Evolutionary conservation across 1,140 invertebrate species (phyloP).

Genomic region (Brachionus calyciflorus): DNA sequence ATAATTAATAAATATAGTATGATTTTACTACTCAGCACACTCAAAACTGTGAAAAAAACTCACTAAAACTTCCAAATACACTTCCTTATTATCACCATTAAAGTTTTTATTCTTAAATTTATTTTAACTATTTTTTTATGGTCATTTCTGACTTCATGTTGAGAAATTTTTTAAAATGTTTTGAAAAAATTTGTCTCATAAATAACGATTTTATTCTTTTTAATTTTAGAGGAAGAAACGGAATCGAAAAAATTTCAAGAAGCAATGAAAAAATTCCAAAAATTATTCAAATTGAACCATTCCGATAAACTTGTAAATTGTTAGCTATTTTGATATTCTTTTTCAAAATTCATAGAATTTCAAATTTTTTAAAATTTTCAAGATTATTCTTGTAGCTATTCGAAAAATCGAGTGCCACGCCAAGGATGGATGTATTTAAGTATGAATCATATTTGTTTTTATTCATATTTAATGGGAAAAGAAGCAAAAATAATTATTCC

Average conservation of each 20-base stretch:
- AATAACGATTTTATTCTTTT: constrained; percentile 47
- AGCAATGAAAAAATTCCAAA: constrained; percentile 78
- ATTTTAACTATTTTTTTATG: no score
- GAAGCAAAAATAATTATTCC: constrained; percentile 82
- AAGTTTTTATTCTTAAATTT: no score
- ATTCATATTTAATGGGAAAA: constrained; percentile 85
- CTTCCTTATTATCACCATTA: no score
- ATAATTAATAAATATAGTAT: no score
- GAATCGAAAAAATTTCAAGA: constrained; percentile 76
- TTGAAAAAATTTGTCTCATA: no score
- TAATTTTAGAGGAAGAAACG: constrained; percentile 58
- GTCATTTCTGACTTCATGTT: no score
- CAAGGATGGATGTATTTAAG: constrained; percentile 95
- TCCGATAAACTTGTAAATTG: constrained; percentile 95
- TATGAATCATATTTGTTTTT: constrained; percentile 90
- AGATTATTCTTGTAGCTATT: constrained; percentile 74
- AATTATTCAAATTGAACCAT: constrained; percentile 81
- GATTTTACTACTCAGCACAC: no score
- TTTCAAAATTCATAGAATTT: constrained; percentile 24
- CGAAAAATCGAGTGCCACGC: constrained; percentile 82
- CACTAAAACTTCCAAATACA: no score
- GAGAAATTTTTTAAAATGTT: no score
- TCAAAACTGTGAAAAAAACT: no score
- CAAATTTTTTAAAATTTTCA: constrained; percentile 48
- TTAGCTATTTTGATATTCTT: constrained; percentile 65